These are phyloP conservation scores for Amniataba percoides DNA, from an alignment of 2,797 vertebrate genomes.

Conservation along the genomic window DNA sequence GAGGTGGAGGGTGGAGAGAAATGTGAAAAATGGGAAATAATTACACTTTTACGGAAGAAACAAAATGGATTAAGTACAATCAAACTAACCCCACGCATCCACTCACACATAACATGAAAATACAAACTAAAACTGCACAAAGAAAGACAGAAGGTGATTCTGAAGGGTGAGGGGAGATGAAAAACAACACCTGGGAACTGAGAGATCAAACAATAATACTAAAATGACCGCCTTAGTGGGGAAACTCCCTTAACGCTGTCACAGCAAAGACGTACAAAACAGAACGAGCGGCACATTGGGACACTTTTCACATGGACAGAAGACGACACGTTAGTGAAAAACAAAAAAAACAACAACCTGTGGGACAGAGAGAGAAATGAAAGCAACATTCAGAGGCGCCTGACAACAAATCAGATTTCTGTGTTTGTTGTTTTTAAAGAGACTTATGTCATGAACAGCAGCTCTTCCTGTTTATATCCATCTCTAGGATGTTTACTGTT, in stretches of 20 bases:
- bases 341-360: background rate
- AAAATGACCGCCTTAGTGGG: conserved; percentile 10
- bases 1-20: background rate
- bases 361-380: background rate
- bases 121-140: background rate
- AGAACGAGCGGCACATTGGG: background rate
- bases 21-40: background rate
- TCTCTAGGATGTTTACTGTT: background rate
- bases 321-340: background rate
- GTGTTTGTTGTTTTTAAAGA: background rate
- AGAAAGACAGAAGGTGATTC: background rate
- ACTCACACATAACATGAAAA: background rate
- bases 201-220: conserved; percentile 5
- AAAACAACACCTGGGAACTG: background rate
- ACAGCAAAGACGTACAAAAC: background rate
- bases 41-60: background rate
- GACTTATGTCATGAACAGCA: background rate
- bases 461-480: background rate
- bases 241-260: conserved; percentile 32
- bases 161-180: conserved; percentile 4
- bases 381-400: background rate
- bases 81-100: background rate
- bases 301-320: conserved; percentile 6
- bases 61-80: background rate
- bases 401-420: background rate